These are phyloP conservation scores for Anhinga anhinga DNA, from an alignment of 2,113 vertebrate genomes.

Conservation along the genomic window DNA sequence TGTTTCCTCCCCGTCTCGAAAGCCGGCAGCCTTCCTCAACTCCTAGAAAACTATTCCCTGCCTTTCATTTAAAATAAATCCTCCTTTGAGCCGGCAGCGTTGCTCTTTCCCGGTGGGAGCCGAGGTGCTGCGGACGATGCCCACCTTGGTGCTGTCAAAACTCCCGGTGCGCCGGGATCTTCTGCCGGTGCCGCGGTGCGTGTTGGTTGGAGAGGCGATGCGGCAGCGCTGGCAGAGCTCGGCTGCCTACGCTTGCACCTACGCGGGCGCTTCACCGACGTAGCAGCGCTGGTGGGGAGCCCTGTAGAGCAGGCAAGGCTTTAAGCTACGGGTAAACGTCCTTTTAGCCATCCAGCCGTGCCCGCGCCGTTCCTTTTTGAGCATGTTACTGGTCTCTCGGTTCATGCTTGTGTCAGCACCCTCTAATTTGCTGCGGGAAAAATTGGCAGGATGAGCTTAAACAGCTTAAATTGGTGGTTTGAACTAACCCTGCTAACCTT, in stretches of 20 bases:
- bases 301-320: background rate
- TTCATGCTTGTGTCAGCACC: background rate
- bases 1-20: background rate
- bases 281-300: background rate
- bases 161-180: accelerated
- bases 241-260: background rate
- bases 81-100: accelerated
- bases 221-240: background rate
- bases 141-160: background rate
- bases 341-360: background rate
- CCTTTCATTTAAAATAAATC: background rate
- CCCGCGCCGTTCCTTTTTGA: background rate
- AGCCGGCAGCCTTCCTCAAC: background rate
- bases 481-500: background rate
- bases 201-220: background rate
- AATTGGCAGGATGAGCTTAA: slow-evolving; percentile 10
- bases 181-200: accelerated
- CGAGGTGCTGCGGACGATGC: background rate
- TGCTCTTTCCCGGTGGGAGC: background rate
- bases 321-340: background rate
- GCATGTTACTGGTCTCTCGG: background rate
- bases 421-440: background rate
- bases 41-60: background rate
- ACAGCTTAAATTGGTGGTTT: slow-evolving; percentile 25
- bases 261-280: accelerated